These are phyloP conservation scores for Etheostoma cragini DNA, from an alignment of 2,113 vertebrate genomes.

Conservation along the genomic window DNA sequence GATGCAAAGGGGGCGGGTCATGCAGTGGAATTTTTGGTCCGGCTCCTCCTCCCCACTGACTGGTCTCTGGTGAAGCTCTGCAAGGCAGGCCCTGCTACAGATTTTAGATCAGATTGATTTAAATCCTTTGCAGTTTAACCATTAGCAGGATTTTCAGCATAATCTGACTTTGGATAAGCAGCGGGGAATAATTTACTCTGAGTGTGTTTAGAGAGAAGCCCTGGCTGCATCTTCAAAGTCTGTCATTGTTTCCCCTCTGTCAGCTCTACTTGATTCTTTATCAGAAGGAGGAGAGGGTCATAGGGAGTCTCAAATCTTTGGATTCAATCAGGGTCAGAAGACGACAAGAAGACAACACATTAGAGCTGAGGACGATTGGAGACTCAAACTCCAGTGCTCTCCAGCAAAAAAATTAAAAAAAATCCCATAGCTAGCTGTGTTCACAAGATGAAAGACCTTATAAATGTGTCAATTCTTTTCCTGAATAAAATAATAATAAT, in stretches of 20 bases:
- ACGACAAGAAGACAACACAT: constrained; percentile 38
- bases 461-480: neutral
- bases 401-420: constrained; percentile 1
- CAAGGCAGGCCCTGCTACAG: constrained; percentile 48
- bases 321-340: constrained; percentile 43
- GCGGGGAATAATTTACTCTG: constrained; percentile 51
- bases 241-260: constrained; percentile 55
- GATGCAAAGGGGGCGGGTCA: constrained; percentile 55
- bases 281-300: constrained; percentile 48
- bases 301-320: constrained; percentile 22
- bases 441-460: constrained; percentile 22
- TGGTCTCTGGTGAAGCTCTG: constrained; percentile 47
- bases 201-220: constrained; percentile 28
- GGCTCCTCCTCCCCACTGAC: constrained; percentile 47
- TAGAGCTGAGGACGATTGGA: constrained; percentile 4
- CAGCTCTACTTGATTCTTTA: constrained; percentile 41
- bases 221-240: constrained; percentile 54
- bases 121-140: constrained; percentile 53
- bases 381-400: constrained; percentile 6
- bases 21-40: constrained; percentile 56
- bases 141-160: constrained; percentile 44
- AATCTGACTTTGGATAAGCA: constrained; percentile 67
- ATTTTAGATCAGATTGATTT: constrained; percentile 70
- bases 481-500: neutral
- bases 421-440: neutral